Base-by-base conservation (phyloP, 2,797 vertebrate species). In the Alosa sapidissima region DNA sequence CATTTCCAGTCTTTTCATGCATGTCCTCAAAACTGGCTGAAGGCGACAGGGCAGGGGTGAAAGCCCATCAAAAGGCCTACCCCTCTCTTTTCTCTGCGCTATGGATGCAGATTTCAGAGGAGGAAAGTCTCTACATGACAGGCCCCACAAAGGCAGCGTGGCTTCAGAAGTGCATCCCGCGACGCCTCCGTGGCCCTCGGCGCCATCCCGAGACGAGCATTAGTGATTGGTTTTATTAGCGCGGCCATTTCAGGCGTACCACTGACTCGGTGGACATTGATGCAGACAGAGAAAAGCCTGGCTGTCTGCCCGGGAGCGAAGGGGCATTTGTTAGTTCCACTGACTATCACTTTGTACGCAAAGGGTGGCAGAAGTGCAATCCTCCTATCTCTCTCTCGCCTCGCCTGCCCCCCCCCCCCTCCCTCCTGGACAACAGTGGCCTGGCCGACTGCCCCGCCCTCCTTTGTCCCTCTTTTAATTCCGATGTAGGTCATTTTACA, bases 1-100 rank as follows among this genome's bases (percentile, higher is more conserved):
- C 97, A 97, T 94, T 98, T 95, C 96, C 97, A 98, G 96, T 96
- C 96, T 95, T 95, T 96, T 97, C 95, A 96, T 93, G 87, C 92
- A 88, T 89, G 82, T 81, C 90, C 90, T 92, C 92, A 95, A 95
- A 97, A 94, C 97, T 96, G 95, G 96, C 93, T 93, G 88, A 85
- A 85, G 88, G 86, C 86, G 2, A 41, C 58, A 2, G 82, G 81
- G 86, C 81, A 85, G 78, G 60, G 81, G 83, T 85, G 41, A 45
- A 81, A 86, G 83, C 82, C 84, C 81, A 89, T 93, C 89, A 95
- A 95, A 94, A 93, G 72, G 94, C 93, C 93, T 92, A 91, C 95
- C 94, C 93, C 94, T 93, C 89, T 90, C 85, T 86, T 90, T 91
- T 81, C 88, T 88, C 92, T 90, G 92, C 92, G 94, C 94, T 95